Evolutionary conservation across 2,113 vertebrate species (phyloP).

Genomic region (Zingel zingel): DNA sequence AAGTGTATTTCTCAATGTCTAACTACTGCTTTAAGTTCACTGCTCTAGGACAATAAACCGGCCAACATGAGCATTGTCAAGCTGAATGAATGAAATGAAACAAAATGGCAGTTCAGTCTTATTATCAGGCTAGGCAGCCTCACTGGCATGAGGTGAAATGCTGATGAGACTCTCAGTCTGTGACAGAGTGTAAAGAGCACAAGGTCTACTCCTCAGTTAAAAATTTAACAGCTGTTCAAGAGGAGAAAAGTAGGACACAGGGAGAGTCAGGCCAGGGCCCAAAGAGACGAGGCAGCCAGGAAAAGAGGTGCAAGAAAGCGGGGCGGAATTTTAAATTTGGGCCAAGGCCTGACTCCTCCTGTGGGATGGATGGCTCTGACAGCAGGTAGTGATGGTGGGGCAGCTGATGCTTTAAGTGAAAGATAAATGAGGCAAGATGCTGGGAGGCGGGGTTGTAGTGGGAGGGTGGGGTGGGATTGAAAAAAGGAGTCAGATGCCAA

Average conservation of each 20-base stretch:
- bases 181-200: constrained; percentile 27
- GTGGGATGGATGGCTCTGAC: constrained; percentile 41
- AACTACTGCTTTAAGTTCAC: neutral
- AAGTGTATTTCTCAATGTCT: neutral
- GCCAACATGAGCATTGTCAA: neutral
- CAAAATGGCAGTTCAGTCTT: neutral
- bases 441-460: neutral
- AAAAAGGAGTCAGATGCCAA: constrained; percentile 52
- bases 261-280: constrained; percentile 18
- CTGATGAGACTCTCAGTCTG: neutral
- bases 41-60: neutral
- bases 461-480: constrained; percentile 19
- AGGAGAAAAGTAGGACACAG: constrained; percentile 67
- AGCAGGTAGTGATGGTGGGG: constrained; percentile 53
- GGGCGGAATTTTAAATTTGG: constrained; percentile 42
- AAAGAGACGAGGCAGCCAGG: neutral
- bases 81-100: neutral
- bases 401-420: constrained; percentile 63
- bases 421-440: constrained; percentile 66
- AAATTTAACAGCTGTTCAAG: constrained; percentile 53
- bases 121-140: constrained; percentile 3
- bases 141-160: constrained; percentile 20
- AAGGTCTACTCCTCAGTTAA: constrained; percentile 36
- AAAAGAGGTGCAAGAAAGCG: constrained; percentile 19
- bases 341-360: constrained; percentile 24